phyloP scores from a whole-genome alignment of 2,888 invertebrate genomes.

The Amiota minor region DNA sequence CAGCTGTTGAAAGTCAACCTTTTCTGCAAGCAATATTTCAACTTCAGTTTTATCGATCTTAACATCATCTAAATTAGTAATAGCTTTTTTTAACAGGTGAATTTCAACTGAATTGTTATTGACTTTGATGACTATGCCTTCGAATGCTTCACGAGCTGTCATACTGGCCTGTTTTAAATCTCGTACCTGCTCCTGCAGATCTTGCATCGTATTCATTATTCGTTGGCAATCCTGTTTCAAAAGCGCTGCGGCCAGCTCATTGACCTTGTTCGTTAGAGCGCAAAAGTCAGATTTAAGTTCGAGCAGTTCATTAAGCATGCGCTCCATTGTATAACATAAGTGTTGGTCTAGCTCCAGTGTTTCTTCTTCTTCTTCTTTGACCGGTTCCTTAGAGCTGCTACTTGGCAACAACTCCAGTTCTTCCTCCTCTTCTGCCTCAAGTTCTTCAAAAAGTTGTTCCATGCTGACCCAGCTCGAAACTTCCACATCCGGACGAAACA shows the following conservation, averaged over 20 bases:
- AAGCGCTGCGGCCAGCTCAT: slow-evolving; percentile 59
- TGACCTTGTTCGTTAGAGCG: slow-evolving; percentile 62
- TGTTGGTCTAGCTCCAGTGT: slow-evolving; percentile 53
- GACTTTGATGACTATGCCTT: slow-evolving; percentile 40
- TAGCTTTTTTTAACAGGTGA: slow-evolving; percentile 39
- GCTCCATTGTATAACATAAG: slow-evolving; percentile 61
- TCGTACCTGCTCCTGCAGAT: slow-evolving; percentile 52
- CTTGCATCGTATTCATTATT: slow-evolving; percentile 49
- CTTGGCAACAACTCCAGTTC: slow-evolving; percentile 33
- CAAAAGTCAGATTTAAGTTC: slow-evolving; percentile 65
- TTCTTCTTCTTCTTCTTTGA: slow-evolving; percentile 51
- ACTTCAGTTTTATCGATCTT: slow-evolving; percentile 83
- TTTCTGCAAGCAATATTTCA: slow-evolving; percentile 82
- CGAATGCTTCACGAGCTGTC: slow-evolving; percentile 48
- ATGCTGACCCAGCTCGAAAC: slow-evolving; percentile 54
- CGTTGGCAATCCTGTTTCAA: slow-evolving; percentile 60
- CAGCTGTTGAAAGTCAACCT: slow-evolving; percentile 81
- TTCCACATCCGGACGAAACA: slow-evolving; percentile 48
- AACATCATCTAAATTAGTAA: slow-evolving; percentile 75
- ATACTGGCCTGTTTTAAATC: slow-evolving; percentile 47
- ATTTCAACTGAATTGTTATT: slow-evolving; percentile 41
- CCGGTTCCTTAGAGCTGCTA: slow-evolving; percentile 45
- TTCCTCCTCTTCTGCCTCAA: slow-evolving; percentile 43
- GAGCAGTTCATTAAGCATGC: slow-evolving; percentile 61
- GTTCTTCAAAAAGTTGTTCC: slow-evolving; percentile 42